Base-by-base conservation (phyloP, 2,888 invertebrate species). In the Diaperis boleti region DNA sequence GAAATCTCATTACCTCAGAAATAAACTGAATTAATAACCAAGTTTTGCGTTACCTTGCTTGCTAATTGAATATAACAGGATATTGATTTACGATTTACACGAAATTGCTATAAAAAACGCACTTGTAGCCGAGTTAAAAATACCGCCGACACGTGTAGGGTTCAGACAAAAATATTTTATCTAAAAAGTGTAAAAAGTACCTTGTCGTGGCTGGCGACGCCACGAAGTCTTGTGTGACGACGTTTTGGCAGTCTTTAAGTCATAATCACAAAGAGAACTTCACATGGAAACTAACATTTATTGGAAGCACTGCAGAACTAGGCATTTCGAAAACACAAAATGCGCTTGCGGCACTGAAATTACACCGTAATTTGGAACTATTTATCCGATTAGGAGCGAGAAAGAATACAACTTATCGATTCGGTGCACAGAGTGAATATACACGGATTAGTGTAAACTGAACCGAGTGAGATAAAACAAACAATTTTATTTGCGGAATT, bases 181-280 rank as follows among this genome's bases (percentile, higher is more conserved):
- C 31, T 4, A 8, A 33, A 33, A 10, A 33, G 4, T 20, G 10
- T 22, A 47, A 57, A 35, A 29, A 52, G n/a, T 74, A 79, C 79
- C 76, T 71, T 78, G 73, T 39, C 79, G 80, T 77, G 79, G 79
- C 79, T 80, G 78, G 52, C 78, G 76, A 29, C 78, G 80, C 81
- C 81, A 81, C 80, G 80, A 74, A 54, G 74, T 75, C 75, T 81
- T 80, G 64, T 80, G 78, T 49, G 79, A 77, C 76, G 81, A 80
- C 80, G 81, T 80, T 72, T 79, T 81, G 78, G 62, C 68, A 61
- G 67, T 55, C 70, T 72, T 76, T 77, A 74, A 70, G 69, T 69
- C 76, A 76, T 76, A 72, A 72, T 76, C 74, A 66, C 62, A 63
- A 61, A 39, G 14, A 62, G 50, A 55, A 62, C n/a, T 62, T 55